Percentiles rank a stretch among this genome's conserved stretches.
Evolutionary conservation across 2,113 vertebrate genomes (phyloP).

Genomic region (Myotis davidii): DNA sequence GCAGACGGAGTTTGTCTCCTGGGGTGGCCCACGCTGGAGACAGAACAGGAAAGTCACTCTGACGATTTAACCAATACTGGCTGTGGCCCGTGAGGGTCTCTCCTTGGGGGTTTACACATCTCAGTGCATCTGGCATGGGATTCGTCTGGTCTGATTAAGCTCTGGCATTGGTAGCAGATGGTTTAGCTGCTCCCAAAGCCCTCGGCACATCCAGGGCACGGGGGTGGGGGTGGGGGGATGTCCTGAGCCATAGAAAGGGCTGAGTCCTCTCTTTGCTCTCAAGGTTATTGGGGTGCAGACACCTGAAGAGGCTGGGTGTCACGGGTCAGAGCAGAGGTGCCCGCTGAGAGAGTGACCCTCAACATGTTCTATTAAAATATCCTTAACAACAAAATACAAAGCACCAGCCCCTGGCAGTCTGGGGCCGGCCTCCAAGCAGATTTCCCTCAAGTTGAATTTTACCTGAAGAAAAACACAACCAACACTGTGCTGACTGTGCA

Average conservation of each 20-base stretch:
- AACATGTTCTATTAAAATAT: neutral
- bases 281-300: neutral
- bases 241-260: neutral
- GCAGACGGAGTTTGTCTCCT: neutral
- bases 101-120: neutral
- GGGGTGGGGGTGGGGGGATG: neutral
- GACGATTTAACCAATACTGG: neutral
- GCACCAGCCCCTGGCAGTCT: neutral
- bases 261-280: neutral
- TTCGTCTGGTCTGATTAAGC: slow-evolving; percentile 41
- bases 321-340: neutral
- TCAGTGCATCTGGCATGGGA: neutral
- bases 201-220: neutral
- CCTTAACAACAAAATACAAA: neutral
- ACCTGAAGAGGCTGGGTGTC: neutral
- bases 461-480: neutral
- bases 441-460: neutral
- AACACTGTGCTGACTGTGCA: neutral
- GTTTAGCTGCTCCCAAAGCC: neutral
- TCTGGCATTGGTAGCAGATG: slow-evolving; percentile 28
- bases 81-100: neutral
- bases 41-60: neutral
- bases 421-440: neutral
- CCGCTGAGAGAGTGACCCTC: neutral
- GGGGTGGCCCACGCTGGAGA: neutral